Percentiles rank a stretch among this genome's conserved stretches.
These are phyloP conservation scores for Phalacrocorax pelagicus DNA, from an alignment of 2,113 vertebrate genomes.

Conservation along the genomic window DNA sequence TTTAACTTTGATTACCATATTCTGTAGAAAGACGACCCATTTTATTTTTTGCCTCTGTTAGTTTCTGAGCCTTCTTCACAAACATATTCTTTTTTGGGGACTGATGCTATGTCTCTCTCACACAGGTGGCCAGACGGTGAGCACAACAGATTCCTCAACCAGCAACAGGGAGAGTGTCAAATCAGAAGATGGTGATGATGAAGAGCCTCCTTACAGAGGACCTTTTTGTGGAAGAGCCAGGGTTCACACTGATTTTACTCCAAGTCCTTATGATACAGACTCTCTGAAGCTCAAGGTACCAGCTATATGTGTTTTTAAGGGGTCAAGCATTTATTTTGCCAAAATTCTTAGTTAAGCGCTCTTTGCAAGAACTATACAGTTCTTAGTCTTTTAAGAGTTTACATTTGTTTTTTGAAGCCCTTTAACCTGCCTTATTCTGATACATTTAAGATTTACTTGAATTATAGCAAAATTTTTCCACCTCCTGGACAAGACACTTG, in stretches of 20 bases:
- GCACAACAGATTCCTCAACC: slow-evolving; percentile 96
- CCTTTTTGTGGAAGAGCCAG: slow-evolving; percentile 94
- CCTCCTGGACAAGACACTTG: not conserved
- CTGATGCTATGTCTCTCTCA: not conserved
- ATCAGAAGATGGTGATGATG: slow-evolving; percentile 96
- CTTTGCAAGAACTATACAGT: not conserved
- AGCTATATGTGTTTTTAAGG: not conserved
- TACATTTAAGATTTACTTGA: not conserved
- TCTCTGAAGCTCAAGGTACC: slow-evolving; percentile 96
- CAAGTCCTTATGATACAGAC: slow-evolving; percentile 95
- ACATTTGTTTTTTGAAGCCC: not conserved
- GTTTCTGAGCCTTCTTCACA: not conserved
- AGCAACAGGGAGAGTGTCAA: slow-evolving; percentile 98
- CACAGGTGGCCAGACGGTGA: slow-evolving; percentile 94
- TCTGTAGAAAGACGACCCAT: not conserved
- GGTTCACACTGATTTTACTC: slow-evolving; percentile 98
- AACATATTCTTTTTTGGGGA: not conserved
- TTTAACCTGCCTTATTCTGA: not conserved
- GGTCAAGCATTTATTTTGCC: not conserved
- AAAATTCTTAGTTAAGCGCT: not conserved
- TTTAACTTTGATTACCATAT: not conserved
- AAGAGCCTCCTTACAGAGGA: slow-evolving; percentile 94
- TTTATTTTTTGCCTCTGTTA: not conserved
- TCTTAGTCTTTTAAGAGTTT: not conserved
- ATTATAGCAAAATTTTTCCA: not conserved